phyloP scores from a whole-genome alignment of 1,140 invertebrate genomes.

The Tetramorium alpestre region DNA sequence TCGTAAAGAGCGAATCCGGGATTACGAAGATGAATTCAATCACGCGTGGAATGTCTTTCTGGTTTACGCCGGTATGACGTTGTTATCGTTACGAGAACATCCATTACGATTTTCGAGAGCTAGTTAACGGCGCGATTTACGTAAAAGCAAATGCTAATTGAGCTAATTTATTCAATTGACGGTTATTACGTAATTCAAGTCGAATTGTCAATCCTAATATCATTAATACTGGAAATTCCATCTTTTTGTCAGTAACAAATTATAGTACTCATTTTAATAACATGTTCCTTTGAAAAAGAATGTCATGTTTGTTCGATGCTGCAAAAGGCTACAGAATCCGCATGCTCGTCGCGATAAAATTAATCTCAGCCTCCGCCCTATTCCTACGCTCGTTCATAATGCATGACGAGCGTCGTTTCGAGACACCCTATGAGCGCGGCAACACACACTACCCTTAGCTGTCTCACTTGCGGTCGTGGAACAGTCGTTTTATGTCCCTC shows the following conservation, averaged over 20 bases:
- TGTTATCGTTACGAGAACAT: not conserved
- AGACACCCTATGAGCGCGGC: not conserved
- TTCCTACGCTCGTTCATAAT: slow-evolving; percentile 42
- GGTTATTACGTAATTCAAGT: not conserved
- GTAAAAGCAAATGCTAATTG: not conserved
- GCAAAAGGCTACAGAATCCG: slow-evolving; percentile 23
- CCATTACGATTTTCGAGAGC: not conserved
- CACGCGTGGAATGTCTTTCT: not conserved
- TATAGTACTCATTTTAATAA: not conserved
- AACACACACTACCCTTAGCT: not conserved
- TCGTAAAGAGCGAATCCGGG: not conserved
- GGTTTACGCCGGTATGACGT: not conserved
- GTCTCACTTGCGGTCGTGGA: slow-evolving; percentile 46
- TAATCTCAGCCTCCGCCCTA: slow-evolving; percentile 21
- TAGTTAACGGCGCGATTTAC: not conserved
- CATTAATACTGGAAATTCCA: not conserved
- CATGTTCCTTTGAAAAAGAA: not conserved
- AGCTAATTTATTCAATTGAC: not conserved
- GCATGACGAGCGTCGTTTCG: slow-evolving; percentile 39
- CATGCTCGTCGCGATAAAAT: slow-evolving; percentile 27
- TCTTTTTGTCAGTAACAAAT: not conserved
- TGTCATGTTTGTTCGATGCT: not conserved
- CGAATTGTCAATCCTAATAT: not conserved
- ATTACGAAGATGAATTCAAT: not conserved
- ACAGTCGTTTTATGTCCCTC: slow-evolving; percentile 54